Percentiles rank a stretch among this genome's conserved stretches.
Conservation (phyloP, 2,797 vertebrate genomes). For the Clarias laeviceps region DNA sequence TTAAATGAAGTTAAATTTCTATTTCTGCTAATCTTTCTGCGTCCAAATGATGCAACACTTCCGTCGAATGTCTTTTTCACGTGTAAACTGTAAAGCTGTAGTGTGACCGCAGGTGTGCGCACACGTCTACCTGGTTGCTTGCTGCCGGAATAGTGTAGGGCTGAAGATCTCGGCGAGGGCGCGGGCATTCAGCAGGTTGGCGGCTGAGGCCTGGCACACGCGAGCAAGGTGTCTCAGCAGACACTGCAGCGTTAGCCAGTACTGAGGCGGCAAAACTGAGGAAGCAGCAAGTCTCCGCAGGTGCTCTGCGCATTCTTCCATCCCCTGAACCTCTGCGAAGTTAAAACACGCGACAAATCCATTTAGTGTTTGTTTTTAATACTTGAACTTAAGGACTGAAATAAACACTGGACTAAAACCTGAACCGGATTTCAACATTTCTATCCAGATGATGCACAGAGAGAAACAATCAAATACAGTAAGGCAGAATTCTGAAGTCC, state of each 20-base stretch:
- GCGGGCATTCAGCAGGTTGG: conserved; percentile 86
- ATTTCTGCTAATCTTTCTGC: background rate
- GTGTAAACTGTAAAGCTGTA: background rate
- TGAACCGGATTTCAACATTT: background rate
- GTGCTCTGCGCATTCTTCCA: conserved; percentile 87
- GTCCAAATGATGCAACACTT: too few relatives aligned
- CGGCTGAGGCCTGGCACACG: conserved; percentile 85
- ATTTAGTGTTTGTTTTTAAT: background rate
- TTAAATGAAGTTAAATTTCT: background rate
- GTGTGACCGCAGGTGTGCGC: conserved; percentile 23
- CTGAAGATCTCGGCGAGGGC: conserved; percentile 91
- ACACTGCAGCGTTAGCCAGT: conserved; percentile 93
- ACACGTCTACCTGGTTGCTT: conserved; percentile 77
- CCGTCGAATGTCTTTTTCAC: background rate
- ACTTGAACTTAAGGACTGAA: background rate
- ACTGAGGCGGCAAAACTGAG: conserved; percentile 86
- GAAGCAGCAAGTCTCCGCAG: conserved; percentile 84
- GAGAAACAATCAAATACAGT: background rate
- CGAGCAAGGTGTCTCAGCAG: conserved; percentile 90
- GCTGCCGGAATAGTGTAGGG: conserved; percentile 87
- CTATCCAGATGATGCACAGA: background rate
- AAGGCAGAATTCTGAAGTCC: background rate
- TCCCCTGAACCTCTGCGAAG: conserved; percentile 82
- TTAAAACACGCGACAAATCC: background rate
- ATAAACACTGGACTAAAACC: background rate